These are phyloP conservation scores for Datnioides undecimradiatus DNA, from an alignment of 2,113 vertebrate genomes.

Conservation along the genomic window DNA sequence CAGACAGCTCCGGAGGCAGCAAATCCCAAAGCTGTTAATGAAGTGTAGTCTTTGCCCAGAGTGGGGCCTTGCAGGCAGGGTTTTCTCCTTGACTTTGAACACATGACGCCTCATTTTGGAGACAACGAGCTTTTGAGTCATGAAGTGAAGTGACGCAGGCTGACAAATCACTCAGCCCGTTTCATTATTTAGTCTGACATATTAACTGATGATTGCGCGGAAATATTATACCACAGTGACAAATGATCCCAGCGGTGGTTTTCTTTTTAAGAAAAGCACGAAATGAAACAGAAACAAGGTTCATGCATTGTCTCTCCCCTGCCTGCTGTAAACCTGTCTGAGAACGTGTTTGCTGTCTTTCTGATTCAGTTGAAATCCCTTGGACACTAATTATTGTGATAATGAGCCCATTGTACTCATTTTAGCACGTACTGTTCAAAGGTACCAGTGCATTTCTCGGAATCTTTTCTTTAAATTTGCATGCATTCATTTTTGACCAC, in stretches of 20 bases:
- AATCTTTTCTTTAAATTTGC: neutral
- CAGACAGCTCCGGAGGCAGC: neutral
- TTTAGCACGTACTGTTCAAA: neutral
- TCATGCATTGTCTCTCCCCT: neutral
- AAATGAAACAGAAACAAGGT: conserved; percentile 6
- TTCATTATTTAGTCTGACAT: conserved; percentile 8
- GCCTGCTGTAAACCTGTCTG: neutral
- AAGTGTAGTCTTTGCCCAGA: neutral
- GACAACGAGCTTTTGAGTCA: neutral
- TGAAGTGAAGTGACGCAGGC: neutral
- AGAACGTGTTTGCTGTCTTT: neutral
- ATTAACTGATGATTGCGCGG: neutral
- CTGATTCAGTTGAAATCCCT: neutral
- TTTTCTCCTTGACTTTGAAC: neutral
- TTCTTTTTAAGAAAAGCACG: neutral
- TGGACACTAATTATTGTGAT: neutral
- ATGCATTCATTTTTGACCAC: neutral
- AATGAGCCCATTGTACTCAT: neutral
- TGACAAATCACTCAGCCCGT: neutral
- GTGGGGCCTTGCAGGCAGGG: neutral
- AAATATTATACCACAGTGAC: conserved; percentile 8
- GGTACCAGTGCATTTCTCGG: neutral
- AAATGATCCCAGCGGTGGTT: conserved; percentile 1
- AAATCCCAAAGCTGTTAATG: neutral
- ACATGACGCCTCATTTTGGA: neutral